Evolutionary conservation across 2,888 invertebrate genomes (phyloP), one percentile per base, ranked within the genome.

Genomic region (Caradrina clavipalpis): DNA sequence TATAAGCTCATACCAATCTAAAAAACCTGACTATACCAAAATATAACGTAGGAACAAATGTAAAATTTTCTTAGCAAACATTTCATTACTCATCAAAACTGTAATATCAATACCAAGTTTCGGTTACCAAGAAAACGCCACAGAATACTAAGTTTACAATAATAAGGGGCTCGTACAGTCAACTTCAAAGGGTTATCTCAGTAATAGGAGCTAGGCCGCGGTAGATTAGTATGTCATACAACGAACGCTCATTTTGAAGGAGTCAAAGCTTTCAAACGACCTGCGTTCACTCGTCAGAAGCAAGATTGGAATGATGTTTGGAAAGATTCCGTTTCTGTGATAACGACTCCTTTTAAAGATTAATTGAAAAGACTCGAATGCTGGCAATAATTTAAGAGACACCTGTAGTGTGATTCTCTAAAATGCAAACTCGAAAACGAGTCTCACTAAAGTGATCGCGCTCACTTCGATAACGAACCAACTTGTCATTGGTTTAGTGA

Each of bases 181-280:
- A 50, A 69, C 42, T 66, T 72, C 66, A 69, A 78, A 72, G 60
- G 65, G 57, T 76, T 79, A 79, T 72, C 78, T 76, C 53, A 4
- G 77, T 69, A 78, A 78, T 62, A 74, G 70, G 55, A 78, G 54
- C 69, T 50, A 59, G 49, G 58, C 21, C 22, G 26, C 21, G 51
- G 69, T 42, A 78, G 78, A 77, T 78, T 74, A 74, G 54, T 53
- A 66, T 79, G 73, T 72, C 80, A 69, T 69, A 69, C 69, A 66
- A 61, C 47, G 68, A 72, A 79, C 63, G 72, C 59, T 66, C 80
- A 73, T 80, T 72, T 59, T 72, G 60, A 72, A n/a, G 62, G 42
- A 54, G 50, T 61, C 51, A 77, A 77, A 62, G 71, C 68, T 22
- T 70, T 55, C 54, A 66, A 63, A 66, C 66, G 63, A 66, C 57